Percentiles rank a stretch among this genome's conserved stretches.
Evolutionary conservation across 2,797 vertebrate genomes (phyloP).

Genomic region (Xenentodon cancila): DNA sequence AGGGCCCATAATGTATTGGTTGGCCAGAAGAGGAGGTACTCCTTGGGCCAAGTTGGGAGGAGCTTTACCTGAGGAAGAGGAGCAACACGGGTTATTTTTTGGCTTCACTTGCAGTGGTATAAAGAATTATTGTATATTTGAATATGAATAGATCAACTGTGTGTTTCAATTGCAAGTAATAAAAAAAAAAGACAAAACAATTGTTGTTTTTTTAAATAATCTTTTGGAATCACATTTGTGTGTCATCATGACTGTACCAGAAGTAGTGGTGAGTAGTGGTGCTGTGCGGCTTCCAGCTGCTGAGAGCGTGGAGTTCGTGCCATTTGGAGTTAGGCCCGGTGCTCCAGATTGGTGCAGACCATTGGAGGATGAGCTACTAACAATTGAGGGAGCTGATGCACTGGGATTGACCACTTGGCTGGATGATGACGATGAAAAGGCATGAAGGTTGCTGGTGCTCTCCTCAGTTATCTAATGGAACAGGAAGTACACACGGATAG

Average conservation of each 20-base stretch:
- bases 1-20: constrained; percentile 98
- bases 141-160: not conserved
- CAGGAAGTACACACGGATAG: constrained; percentile 6
- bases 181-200: not conserved
- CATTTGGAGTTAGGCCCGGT: constrained; percentile 84
- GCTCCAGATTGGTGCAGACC: constrained; percentile 81
- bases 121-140: not conserved
- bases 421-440: constrained; percentile 70
- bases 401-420: constrained; percentile 59
- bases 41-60: constrained; percentile 96
- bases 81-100: not conserved
- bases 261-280: constrained; percentile 82
- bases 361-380: constrained; percentile 72
- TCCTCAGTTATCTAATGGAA: constrained; percentile 81
- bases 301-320: constrained; percentile 68
- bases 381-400: constrained; percentile 37
- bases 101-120: too few species aligned
- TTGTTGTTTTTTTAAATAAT: not conserved
- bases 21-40: constrained; percentile 93
- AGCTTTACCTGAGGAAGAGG: constrained; percentile 87
- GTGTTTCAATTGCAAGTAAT: not conserved
- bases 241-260: constrained; percentile 54
- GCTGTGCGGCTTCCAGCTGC: constrained; percentile 82
- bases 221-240: not conserved
- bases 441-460: constrained; percentile 75